These are phyloP conservation scores for Pinctada fucata DNA, from an alignment of 2,888 invertebrate genomes.

Conservation along the genomic window DNA sequence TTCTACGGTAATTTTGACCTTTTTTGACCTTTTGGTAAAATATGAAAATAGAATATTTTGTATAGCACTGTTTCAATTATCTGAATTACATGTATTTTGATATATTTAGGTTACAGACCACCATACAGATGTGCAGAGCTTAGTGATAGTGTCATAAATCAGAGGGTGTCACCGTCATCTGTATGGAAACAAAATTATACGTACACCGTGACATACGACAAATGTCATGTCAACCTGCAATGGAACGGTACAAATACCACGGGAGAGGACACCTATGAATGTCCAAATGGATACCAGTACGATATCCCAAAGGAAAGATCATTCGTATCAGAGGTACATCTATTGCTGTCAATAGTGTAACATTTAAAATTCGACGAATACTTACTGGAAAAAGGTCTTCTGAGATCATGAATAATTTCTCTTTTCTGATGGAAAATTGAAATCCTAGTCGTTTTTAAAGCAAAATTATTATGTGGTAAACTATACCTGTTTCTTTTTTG, in stretches of 20 bases:
- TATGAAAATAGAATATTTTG: too few relatives aligned
- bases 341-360: not conserved
- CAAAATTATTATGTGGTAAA: too few relatives aligned
- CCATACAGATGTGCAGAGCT: not conserved
- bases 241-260: constrained; percentile 29
- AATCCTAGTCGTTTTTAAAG: too few relatives aligned
- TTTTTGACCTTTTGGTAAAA: too few relatives aligned
- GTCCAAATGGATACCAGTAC: constrained; percentile 49
- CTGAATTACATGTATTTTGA: too few relatives aligned
- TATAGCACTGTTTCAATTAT: too few relatives aligned
- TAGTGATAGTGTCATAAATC: not conserved
- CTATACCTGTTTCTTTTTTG: too few relatives aligned
- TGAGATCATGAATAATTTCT: too few relatives aligned
- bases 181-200: not conserved
- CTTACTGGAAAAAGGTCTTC: too few relatives aligned
- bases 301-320: constrained; percentile 47
- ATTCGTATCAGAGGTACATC: constrained; percentile 51
- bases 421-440: too few relatives aligned
- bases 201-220: constrained; percentile 35
- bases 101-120: not conserved
- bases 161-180: not conserved
- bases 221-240: constrained; percentile 41
- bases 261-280: constrained; percentile 16
- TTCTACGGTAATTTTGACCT: too few relatives aligned
- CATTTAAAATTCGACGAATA: too few relatives aligned